Evolutionary conservation across 2,888 invertebrate genomes (phyloP).

Genomic region (Acanthosepion pharaonis): DNA sequence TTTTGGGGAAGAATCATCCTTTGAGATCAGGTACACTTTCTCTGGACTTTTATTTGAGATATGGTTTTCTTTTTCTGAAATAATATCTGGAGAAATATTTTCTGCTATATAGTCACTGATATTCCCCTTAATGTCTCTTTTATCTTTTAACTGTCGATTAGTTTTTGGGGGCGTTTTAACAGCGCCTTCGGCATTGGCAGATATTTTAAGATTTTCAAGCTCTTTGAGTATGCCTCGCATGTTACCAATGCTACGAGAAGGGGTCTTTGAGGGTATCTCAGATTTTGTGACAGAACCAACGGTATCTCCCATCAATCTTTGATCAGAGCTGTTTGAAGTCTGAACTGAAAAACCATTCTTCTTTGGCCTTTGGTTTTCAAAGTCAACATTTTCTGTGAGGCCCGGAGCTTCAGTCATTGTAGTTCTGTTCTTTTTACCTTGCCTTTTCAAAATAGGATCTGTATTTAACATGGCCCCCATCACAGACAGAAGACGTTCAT

Average conservation of each 20-base stretch:
- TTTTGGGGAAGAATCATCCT: background rate
- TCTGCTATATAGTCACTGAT: background rate
- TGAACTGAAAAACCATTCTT: background rate
- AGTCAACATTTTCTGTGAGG: background rate
- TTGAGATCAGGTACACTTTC: background rate
- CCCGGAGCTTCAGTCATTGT: background rate
- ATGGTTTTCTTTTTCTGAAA: background rate
- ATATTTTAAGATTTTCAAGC: slow-evolving; percentile 60
- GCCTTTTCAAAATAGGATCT: background rate
- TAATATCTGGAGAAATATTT: background rate
- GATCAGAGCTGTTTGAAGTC: background rate
- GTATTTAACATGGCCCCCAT: slow-evolving; percentile 64
- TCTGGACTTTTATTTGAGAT: background rate
- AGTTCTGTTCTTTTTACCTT: background rate
- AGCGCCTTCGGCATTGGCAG: slow-evolving; percentile 39
- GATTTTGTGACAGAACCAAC: background rate
- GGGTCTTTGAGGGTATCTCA: background rate
- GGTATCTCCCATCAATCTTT: background rate
- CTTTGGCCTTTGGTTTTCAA: background rate
- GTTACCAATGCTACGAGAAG: slow-evolving; percentile 36
- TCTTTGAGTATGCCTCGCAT: slow-evolving; percentile 60
- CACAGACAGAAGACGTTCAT: slow-evolving; percentile 69
- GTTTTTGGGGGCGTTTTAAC: background rate
- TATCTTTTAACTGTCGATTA: background rate
- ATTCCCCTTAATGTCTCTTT: background rate